These are phyloP conservation scores for Lithophane ornitopus DNA, from an alignment of 2,888 invertebrate genomes.

Conservation along the genomic window DNA sequence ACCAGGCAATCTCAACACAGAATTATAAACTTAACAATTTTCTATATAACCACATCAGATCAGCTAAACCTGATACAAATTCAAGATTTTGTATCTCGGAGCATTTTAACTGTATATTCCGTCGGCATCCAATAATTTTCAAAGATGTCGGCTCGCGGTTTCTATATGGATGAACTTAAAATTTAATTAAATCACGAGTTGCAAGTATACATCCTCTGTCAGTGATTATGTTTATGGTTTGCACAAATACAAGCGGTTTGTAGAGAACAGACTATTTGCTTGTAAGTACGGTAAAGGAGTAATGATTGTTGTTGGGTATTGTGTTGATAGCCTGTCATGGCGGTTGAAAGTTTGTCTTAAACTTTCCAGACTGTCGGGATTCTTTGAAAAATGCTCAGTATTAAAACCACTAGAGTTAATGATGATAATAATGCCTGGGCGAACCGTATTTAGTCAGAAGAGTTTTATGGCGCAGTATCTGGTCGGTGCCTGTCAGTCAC, in stretches of 20 bases:
- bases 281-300: constrained; percentile 34
- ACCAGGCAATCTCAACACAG: not conserved
- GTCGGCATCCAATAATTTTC: constrained; percentile 62
- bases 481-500: not conserved
- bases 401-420: not conserved
- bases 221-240: constrained; percentile 53
- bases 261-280: constrained; percentile 19
- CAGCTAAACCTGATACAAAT: constrained; percentile 7
- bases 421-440: too few species aligned
- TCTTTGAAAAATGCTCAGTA: not conserved
- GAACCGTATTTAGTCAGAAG: too few species aligned
- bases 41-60: constrained; percentile 5
- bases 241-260: constrained; percentile 35
- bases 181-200: constrained; percentile 72
- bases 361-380: not conserved
- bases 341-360: not conserved
- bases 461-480: not conserved
- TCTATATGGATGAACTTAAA: constrained; percentile 68
- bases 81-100: constrained; percentile 23
- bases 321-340: not conserved
- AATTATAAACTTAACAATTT: not conserved
- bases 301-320: constrained; percentile 17
- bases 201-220: constrained; percentile 29
- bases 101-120: constrained; percentile 40
- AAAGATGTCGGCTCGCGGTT: constrained; percentile 64